These are phyloP conservation scores for Orthosia gracilis DNA, from an alignment of 2,888 invertebrate species.

Conservation along the genomic window DNA sequence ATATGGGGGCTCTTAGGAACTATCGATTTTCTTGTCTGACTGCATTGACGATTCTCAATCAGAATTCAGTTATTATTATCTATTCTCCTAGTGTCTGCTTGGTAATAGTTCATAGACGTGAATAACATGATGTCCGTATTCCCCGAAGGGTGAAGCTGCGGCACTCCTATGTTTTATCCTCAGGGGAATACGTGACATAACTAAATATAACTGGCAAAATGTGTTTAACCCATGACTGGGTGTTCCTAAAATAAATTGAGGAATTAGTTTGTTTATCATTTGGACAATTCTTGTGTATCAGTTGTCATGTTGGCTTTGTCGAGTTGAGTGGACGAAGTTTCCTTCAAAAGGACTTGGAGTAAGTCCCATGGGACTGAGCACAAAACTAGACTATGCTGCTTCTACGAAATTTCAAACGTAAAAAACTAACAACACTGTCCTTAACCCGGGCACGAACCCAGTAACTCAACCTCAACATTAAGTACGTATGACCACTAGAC, in stretches of 20 bases:
- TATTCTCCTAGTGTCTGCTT: slow-evolving; percentile 10
- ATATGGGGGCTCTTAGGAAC: neutral
- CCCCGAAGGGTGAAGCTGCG: no score
- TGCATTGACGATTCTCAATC: neutral
- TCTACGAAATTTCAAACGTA: no score
- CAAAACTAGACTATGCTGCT: no score
- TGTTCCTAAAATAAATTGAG: no score
- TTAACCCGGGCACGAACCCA: neutral
- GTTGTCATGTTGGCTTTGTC: no score
- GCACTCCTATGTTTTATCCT: no score
- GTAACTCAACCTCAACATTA: neutral
- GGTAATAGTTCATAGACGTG: neutral
- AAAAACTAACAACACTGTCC: neutral
- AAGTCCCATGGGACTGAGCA: no score
- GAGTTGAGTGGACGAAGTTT: neutral
- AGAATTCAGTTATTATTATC: neutral
- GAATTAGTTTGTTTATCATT: no score
- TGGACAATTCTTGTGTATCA: no score
- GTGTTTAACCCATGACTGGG: no score
- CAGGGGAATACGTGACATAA: no score
- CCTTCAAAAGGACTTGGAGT: neutral
- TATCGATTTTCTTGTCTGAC: neutral
- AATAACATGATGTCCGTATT: neutral
- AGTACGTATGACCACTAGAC: neutral
- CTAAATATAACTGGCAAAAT: no score